A percentile compares a stretch with the other conserved stretches of the same genome.
Conservation (phyloP, 1,140 invertebrate genomes). For the Bombus breviceps region DNA sequence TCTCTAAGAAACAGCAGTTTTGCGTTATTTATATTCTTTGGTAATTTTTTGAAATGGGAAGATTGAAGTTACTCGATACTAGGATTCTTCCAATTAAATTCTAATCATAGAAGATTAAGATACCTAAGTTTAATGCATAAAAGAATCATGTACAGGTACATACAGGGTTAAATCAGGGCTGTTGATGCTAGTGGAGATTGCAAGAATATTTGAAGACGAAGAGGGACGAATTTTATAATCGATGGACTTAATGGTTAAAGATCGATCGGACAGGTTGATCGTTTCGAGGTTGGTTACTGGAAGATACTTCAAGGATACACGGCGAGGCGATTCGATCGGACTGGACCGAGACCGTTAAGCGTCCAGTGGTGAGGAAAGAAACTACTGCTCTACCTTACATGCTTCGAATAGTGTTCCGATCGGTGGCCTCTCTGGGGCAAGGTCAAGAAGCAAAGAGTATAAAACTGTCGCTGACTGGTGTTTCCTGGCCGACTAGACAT, state of each 20-base stretch:
- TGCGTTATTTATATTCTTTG: neutral
- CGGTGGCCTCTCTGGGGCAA: slow-evolving; percentile 67
- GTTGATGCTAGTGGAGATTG: neutral
- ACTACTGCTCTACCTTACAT: slow-evolving; percentile 57
- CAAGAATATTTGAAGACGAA: neutral
- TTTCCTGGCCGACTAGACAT: slow-evolving; percentile 23
- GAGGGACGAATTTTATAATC: neutral
- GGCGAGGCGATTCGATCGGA: slow-evolving; percentile 46
- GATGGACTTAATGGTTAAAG: neutral
- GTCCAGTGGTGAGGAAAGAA: slow-evolving; percentile 47
- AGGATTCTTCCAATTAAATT: too few relatives aligned
- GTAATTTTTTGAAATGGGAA: too few relatives aligned
- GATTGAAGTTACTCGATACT: too few relatives aligned
- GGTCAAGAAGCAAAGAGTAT: slow-evolving; percentile 69
- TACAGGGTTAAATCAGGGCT: neutral
- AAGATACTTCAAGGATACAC: slow-evolving; percentile 41
- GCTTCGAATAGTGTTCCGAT: slow-evolving; percentile 54
- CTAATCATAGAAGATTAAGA: too few relatives aligned
- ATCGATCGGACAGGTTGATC: slow-evolving; percentile 15
- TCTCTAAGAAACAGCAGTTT: neutral
- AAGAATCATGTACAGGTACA: neutral
- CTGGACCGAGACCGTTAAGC: slow-evolving; percentile 56
- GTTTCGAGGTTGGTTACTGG: slow-evolving; percentile 22
- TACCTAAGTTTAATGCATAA: too few relatives aligned
- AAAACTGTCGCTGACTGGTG: slow-evolving; percentile 63